Conservation (phyloP, 2,888 invertebrate genomes). For the Blastobasis adustella region DNA sequence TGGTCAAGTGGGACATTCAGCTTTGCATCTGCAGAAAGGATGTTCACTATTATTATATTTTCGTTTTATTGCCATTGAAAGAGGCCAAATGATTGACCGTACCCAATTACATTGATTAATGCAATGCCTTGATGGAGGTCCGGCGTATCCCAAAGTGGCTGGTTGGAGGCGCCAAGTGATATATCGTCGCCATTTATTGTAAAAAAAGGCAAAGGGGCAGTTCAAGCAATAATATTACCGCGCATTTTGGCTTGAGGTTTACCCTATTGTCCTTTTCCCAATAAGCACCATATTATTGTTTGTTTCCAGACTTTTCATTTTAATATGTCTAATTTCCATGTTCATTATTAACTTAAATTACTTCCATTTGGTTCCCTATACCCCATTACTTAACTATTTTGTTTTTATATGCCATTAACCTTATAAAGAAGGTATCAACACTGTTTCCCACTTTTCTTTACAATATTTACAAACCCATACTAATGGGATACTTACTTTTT, state of each 20-base stretch:
- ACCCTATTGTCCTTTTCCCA: not conserved
- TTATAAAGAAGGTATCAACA: too few species aligned
- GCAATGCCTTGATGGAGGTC: slow-evolving; percentile 26
- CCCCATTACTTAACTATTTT: too few species aligned
- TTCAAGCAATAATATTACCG: slow-evolving; percentile 5
- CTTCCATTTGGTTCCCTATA: too few species aligned
- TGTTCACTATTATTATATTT: too few species aligned
- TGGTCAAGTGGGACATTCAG: not conserved
- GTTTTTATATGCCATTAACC: too few species aligned
- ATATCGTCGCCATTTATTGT: slow-evolving; percentile 22
- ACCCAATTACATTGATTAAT: slow-evolving; percentile 38
- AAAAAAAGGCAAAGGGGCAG: slow-evolving; percentile 10
- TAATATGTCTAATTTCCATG: too few species aligned
- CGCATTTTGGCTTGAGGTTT: slow-evolving; percentile 1
- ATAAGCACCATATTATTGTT: too few species aligned
- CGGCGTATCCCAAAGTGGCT: slow-evolving; percentile 10
- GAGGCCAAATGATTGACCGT: slow-evolving; percentile 22
- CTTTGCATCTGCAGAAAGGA: slow-evolving; percentile 1
- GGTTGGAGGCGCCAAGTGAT: slow-evolving; percentile 17
- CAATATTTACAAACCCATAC: too few species aligned
- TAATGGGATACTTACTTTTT: too few species aligned
- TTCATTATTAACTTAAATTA: too few species aligned
- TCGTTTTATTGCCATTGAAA: slow-evolving; percentile 4
- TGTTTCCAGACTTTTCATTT: too few species aligned
- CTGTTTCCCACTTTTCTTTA: too few species aligned